Base-by-base conservation (phyloP, 2,113 vertebrate species). In the Dicrurus megarhynchus region DNA sequence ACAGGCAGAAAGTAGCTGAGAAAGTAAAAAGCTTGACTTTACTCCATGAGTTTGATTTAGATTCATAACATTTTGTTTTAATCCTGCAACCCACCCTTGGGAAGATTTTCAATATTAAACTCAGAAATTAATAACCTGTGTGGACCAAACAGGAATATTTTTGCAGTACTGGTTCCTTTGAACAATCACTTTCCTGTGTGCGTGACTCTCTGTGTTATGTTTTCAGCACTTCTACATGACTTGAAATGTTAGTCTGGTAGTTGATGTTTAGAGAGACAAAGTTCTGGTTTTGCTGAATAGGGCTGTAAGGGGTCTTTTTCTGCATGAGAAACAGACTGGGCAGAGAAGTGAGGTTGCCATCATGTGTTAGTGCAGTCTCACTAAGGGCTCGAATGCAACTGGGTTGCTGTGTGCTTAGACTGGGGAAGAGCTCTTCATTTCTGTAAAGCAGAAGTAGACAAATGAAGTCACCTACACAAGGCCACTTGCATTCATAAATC, bases 131-230 rank as follows among this genome's bases (percentile, higher is more conserved):
- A n/a, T 61, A 57, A 55, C 13, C 9, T 49, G 0, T 28, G 11
- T 30, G 27, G 59, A 39, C 71, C 49, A 65, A 76, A 92, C 3
- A 3, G 47, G 23, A 47, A 19, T 77, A n/a, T 44, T 88, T 90
- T 46, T 80, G 18, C 8, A 67, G 12, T 15, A 20, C 7, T 56
- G 12, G 8, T 33, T 67, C 10, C 57, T 64, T 46, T 57, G 22
- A 46, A 71, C 10, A 46, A 10, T 37, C 16, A 12, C 0, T 75
- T 11, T 71, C 7, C 8, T 39, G 3, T 8, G 4, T 30, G 4
- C 0, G 0, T 59, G 28, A 47, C 5, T 23, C 23, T 63, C 39
- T 27, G 11, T 60, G 24, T 44, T 87, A 11, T 9, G 16, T 49
- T 83, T 77, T 22, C 46, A 44, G 2, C 33, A 47, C 27, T 76